A percentile compares a stretch with the other conserved stretches of the same genome.
phyloP scores from a whole-genome alignment of 2,888 invertebrate species.

The Heteropelma amictum region DNA sequence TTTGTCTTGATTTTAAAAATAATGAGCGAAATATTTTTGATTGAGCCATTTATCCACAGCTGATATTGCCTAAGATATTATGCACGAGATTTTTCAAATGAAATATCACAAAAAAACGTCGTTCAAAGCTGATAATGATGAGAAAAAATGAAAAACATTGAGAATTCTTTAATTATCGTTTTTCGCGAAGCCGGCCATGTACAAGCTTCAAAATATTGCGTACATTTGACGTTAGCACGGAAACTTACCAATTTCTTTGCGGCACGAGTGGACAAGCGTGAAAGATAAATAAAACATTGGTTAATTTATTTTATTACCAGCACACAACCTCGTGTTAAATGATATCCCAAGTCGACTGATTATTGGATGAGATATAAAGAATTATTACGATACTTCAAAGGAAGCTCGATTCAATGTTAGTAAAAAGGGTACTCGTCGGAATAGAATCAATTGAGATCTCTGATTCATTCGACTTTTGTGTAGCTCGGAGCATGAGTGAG shows the following conservation, averaged over 20 bases:
- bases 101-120: too few species aligned
- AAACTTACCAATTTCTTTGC: slow-evolving; percentile 74
- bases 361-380: slow-evolving; percentile 3
- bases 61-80: too few species aligned
- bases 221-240: slow-evolving; percentile 59
- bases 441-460: slow-evolving; percentile 56
- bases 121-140: neutral
- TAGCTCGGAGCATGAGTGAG: neutral
- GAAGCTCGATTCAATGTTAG: neutral
- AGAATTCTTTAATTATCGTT: neutral
- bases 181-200: neutral
- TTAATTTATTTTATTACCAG: slow-evolving; percentile 56
- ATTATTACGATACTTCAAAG: slow-evolving; percentile 21
- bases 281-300: slow-evolving; percentile 66
- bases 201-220: neutral
- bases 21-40: too few species aligned
- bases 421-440: slow-evolving; percentile 50
- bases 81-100: too few species aligned
- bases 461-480: slow-evolving; percentile 44
- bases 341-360: neutral
- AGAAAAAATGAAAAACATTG: neutral
- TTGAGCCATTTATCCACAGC: too few species aligned
- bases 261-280: slow-evolving; percentile 66
- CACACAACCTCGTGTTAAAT: neutral
- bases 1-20: too few species aligned